Evolutionary conservation across 2,113 vertebrate genomes (phyloP), one percentile per base, ranked within the genome.

Genomic region (Xenopus borealis): DNA sequence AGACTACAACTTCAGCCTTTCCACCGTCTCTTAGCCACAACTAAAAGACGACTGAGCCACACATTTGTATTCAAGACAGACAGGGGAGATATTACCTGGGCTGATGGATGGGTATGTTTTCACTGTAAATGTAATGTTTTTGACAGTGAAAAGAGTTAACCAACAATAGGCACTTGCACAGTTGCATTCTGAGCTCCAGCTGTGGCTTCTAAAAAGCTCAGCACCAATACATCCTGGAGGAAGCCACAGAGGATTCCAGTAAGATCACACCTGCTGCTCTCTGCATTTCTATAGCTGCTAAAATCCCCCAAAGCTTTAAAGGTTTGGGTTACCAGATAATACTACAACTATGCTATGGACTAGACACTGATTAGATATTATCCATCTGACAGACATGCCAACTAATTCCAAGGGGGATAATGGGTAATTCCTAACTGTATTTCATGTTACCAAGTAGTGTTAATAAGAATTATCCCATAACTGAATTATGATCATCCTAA

Each of bases 201-300:
- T 69, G 73, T 69, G n/a, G 47, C 62, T 50, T 63, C 59, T 69
- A 52, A 46, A 46, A 63, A 12, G 47, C 30, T 76, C 18, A 62
- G 58, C 46, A 59, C 58, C 46, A 69, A 52, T 6, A 55, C 66
- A 63, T 62, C 27, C 73, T 76, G 59, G 14, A 55, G 46, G 20
- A 52, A 76, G 66, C 73, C 73, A 76, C 73, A 76, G n/a, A 64
- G 66, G 73, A 76, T 64, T 64, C 14, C 66, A 69, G 59, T 63
- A 69, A 63, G 27, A 68, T 14, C 20, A 33, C 73, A 76, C 73
- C 66, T 69, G 58, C 58, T 23, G 7, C 33, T 40, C 7, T 33
- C 44, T 50, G 33, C n/a, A 40, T 57, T 8, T 7, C 12, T 53
- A n/a, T 14, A 30, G 55, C 13, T 40, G 20, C 27, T 20, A 58